Conservation (phyloP, 2,888 invertebrate species). For the Copidosoma aretas region DNA sequence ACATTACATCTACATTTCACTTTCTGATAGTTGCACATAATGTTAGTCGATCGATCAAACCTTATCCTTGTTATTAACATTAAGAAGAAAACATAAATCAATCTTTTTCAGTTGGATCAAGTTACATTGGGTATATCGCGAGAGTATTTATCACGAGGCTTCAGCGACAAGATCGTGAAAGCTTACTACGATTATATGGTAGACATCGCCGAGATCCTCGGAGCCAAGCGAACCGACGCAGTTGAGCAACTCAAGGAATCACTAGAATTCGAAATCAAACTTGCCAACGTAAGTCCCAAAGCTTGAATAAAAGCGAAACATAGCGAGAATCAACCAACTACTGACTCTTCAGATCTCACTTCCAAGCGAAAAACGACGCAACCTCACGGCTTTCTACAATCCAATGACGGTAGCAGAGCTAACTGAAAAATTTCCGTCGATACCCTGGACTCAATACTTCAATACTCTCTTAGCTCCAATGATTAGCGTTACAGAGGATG, state of each 20-base stretch:
- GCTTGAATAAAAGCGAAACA: neutral
- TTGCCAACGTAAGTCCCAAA: conserved; percentile 82
- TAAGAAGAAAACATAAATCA: neutral
- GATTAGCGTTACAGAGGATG: conserved; percentile 70
- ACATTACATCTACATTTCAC: no score
- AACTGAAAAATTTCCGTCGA: conserved; percentile 75
- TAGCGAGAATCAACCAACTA: neutral
- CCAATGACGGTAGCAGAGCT: conserved; percentile 84
- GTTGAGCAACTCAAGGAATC: conserved; percentile 78
- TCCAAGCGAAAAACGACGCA: conserved; percentile 85
- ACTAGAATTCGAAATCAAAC: conserved; percentile 84
- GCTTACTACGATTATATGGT: conserved; percentile 89
- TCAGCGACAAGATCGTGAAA: conserved; percentile 82
- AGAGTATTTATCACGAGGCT: conserved; percentile 84
- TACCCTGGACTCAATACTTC: conserved; percentile 85
- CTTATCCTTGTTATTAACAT: neutral
- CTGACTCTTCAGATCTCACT: conserved; percentile 50
- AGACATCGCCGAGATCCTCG: conserved; percentile 83
- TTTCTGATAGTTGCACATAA: no score
- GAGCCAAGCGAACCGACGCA: conserved; percentile 76
- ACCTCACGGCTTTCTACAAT: conserved; percentile 90
- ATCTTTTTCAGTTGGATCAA: conserved; percentile 78
- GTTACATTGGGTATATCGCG: conserved; percentile 83
- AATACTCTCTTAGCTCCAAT: conserved; percentile 77
- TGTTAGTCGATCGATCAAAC: no score